Conservation (phyloP, 64 coral and sea anemone species). For the Porites lutea region DNA sequence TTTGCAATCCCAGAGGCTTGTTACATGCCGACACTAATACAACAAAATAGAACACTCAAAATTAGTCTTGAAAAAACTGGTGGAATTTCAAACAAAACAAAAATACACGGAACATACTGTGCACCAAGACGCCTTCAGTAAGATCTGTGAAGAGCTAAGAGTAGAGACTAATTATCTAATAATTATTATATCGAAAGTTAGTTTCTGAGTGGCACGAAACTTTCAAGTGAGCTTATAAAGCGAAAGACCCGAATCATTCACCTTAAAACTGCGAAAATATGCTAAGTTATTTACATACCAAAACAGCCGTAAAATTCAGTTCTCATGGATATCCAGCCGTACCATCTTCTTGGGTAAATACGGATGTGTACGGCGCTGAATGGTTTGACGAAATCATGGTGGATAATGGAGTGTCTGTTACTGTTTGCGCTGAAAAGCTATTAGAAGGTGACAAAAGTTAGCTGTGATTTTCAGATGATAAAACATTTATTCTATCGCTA, state of each 20-base stretch:
- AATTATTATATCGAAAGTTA: too few species aligned
- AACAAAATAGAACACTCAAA: background rate
- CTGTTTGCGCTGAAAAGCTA: conserved; percentile 67
- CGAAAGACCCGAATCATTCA: too few species aligned
- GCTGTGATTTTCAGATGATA: background rate
- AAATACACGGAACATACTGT: too few species aligned
- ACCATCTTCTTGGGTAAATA: conserved; percentile 46
- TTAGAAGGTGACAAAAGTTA: background rate
- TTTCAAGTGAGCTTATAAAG: too few species aligned
- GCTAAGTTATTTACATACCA: conserved; percentile 3
- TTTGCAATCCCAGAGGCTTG: conserved; percentile 46
- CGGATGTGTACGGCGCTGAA: conserved; percentile 37
- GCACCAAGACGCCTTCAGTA: too few species aligned
- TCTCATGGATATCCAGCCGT: conserved; percentile 43
- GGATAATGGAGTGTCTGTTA: conserved; percentile 38
- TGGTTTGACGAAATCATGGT: conserved; percentile 32
- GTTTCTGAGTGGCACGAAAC: too few species aligned
- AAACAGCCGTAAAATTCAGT: conserved; percentile 66
- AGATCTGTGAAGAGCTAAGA: too few species aligned
- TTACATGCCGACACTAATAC: background rate
- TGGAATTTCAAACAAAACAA: too few species aligned
- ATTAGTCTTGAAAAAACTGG: too few species aligned
- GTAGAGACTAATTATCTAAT: too few species aligned
- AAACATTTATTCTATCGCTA: too few species aligned
- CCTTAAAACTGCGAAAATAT: too few species aligned